Evolutionary conservation across 2,888 invertebrate genomes (phyloP).

Genomic region (Parelbella ahira): DNA sequence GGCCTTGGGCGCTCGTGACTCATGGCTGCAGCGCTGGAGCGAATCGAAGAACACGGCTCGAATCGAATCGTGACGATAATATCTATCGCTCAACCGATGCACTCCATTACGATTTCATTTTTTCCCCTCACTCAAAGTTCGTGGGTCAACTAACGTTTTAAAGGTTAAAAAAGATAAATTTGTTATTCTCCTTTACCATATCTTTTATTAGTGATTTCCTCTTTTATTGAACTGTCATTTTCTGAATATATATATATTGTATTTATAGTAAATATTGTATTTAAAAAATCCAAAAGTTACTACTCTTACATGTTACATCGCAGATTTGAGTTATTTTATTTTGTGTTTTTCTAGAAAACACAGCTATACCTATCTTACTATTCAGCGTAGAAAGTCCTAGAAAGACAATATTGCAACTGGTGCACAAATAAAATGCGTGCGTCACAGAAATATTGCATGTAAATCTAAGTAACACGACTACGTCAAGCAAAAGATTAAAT

Average conservation of each 20-base stretch:
- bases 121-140: slow-evolving; percentile 28
- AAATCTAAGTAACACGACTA: slow-evolving; percentile 3
- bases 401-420: not conserved
- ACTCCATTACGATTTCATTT: slow-evolving; percentile 37
- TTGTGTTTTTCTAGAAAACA: too few relatives aligned
- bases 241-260: too few relatives aligned
- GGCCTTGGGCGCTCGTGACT: slow-evolving; percentile 65
- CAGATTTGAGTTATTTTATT: too few relatives aligned
- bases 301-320: too few relatives aligned
- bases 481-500: not conserved
- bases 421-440: not conserved
- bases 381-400: slow-evolving; percentile 7
- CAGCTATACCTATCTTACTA: too few relatives aligned
- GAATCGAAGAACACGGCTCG: slow-evolving; percentile 44
- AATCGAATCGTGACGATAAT: slow-evolving; percentile 41
- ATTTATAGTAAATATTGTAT: too few relatives aligned
- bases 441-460: slow-evolving; percentile 8
- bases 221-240: too few relatives aligned
- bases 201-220: too few relatives aligned
- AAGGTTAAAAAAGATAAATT: not conserved
- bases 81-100: slow-evolving; percentile 31
- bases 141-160: slow-evolving; percentile 33
- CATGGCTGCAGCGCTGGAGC: slow-evolving; percentile 41
- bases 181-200: too few relatives aligned
- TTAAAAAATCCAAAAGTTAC: too few relatives aligned